These are phyloP conservation scores for Lampris megalopsis DNA, from an alignment of 2,113 vertebrate species.

Conservation along the genomic window DNA sequence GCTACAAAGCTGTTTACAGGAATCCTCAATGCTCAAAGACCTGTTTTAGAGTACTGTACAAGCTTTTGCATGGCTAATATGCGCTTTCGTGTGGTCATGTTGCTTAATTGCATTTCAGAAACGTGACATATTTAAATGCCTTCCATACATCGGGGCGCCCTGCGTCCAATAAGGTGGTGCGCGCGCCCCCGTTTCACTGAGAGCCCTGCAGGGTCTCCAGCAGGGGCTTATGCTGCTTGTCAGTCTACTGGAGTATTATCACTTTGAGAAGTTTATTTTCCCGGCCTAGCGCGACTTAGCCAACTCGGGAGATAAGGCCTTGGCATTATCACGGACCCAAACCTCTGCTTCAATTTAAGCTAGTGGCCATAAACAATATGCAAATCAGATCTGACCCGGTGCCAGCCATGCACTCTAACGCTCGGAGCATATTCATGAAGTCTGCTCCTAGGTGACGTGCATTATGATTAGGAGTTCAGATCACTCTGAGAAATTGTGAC, in stretches of 20 bases:
- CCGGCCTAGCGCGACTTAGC: constrained; percentile 20
- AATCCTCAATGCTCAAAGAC: background rate
- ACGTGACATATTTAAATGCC: constrained; percentile 26
- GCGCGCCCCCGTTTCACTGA: constrained; percentile 5
- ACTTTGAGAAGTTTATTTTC: constrained; percentile 58
- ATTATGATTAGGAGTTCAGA: constrained; percentile 69
- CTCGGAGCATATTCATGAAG: constrained; percentile 65
- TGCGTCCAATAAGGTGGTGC: background rate
- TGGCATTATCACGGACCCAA: constrained; percentile 40
- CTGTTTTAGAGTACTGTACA: too few relatives aligned
- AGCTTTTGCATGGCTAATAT: background rate
- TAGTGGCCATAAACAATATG: constrained; percentile 75
- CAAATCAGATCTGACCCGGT: constrained; percentile 64
- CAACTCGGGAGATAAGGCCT: constrained; percentile 48
- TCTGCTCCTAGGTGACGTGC: constrained; percentile 52
- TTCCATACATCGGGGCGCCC: background rate
- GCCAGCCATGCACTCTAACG: constrained; percentile 68
- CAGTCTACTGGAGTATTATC: constrained; percentile 30
- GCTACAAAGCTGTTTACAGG: background rate
- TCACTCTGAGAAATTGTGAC: constrained; percentile 21
- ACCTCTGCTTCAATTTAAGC: constrained; percentile 67
- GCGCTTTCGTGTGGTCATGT: background rate
- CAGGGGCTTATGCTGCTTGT: constrained; percentile 11
- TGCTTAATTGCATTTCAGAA: constrained; percentile 17
- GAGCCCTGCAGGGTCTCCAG: constrained; percentile 20